Conservation (phyloP, 2,888 invertebrate genomes). For the Spisula subtruncata region DNA sequence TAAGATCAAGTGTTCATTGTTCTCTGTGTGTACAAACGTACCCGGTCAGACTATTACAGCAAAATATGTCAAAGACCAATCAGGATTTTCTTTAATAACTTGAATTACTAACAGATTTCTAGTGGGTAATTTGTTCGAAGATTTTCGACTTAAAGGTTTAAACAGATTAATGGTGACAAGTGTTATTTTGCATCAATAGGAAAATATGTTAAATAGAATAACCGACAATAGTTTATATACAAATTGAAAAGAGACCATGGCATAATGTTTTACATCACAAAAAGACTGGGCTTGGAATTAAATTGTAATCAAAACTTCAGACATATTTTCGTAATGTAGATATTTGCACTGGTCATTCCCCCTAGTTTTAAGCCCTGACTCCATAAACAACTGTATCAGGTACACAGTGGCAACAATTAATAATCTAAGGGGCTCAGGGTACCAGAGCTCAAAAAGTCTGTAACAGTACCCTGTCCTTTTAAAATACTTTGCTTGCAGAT, state of each 20-base stretch:
- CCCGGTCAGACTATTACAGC: conserved; percentile 26
- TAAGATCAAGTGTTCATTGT: conserved; percentile 1
- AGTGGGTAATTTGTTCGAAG: conserved; percentile 28
- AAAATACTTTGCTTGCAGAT: no score
- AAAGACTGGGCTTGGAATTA: background rate
- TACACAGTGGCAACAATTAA: no score
- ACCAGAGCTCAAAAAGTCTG: no score
- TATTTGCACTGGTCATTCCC: no score
- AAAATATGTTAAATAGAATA: conserved; percentile 29
- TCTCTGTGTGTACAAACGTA: no score
- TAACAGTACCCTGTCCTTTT: no score
- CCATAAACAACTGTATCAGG: no score
- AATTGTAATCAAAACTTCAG: conserved; percentile 20
- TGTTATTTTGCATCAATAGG: conserved; percentile 38
- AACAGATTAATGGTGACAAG: conserved; percentile 36
- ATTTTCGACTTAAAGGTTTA: conserved; percentile 31
- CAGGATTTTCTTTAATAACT: conserved; percentile 30
- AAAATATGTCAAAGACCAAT: conserved; percentile 38
- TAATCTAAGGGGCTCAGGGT: no score
- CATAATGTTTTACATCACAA: conserved; percentile 28
- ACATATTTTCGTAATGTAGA: background rate
- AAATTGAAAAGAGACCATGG: conserved; percentile 19
- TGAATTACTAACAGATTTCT: conserved; percentile 46
- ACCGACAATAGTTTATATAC: background rate
- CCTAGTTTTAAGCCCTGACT: no score